These are phyloP conservation scores for Molossus molossus DNA, from an alignment of 2,797 vertebrate species.

Conservation along the genomic window DNA sequence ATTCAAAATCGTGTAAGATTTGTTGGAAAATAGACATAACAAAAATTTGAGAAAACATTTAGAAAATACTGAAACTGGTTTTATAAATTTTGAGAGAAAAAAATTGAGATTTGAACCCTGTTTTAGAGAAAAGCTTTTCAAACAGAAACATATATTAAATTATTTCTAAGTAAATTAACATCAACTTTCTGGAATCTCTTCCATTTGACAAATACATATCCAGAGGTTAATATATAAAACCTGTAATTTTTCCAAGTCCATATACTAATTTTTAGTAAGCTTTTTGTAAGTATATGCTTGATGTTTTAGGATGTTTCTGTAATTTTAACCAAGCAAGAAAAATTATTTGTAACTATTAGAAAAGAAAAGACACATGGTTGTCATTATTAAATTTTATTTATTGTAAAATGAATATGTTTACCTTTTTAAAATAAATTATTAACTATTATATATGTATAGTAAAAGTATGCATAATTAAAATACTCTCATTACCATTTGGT, in stretches of 20 bases:
- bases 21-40: not conserved
- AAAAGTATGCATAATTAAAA: constrained; percentile 24
- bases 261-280: not conserved
- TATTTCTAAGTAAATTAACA: not conserved
- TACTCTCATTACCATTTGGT: not conserved
- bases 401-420: not conserved
- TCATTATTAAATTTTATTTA: not conserved
- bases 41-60: not conserved
- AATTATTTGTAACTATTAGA: not conserved
- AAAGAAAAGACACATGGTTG: not conserved
- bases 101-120: not conserved
- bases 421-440: not conserved
- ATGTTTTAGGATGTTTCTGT: not conserved
- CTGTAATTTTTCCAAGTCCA: not conserved
- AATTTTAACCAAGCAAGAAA: not conserved
- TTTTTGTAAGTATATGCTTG: not conserved
- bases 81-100: constrained; percentile 35
- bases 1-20: not conserved
- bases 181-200: not conserved
- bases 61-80: constrained; percentile 29
- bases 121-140: constrained; percentile 62
- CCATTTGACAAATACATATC: not conserved
- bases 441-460: not conserved
- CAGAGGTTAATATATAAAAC: not conserved
- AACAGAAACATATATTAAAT: constrained; percentile 19